phyloP scores from a whole-genome alignment of 2,888 invertebrate species.

The Plagiodera versicolora region DNA sequence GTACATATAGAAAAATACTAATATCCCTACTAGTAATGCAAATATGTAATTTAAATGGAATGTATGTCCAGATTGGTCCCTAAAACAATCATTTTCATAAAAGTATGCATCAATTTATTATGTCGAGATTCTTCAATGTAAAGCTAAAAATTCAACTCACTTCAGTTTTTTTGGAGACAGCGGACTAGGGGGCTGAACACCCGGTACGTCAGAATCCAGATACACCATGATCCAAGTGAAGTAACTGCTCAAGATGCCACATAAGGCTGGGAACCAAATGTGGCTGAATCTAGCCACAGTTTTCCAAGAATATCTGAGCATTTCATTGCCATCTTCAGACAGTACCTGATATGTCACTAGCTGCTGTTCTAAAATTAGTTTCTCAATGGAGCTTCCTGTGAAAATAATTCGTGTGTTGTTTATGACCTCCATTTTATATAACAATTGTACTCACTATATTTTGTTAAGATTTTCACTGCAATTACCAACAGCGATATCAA shows the following conservation, averaged over 20 bases:
- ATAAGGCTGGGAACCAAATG: conserved; percentile 51
- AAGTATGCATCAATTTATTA: too few species aligned
- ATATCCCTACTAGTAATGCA: conserved; percentile 56
- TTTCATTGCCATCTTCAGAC: conserved; percentile 48
- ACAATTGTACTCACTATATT: conserved; percentile 50
- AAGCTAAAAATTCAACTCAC: conserved; percentile 43
- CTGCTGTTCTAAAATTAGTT: conserved; percentile 43
- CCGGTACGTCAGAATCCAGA: conserved; percentile 64
- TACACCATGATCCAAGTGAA: conserved; percentile 64
- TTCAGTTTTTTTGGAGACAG: conserved; percentile 59
- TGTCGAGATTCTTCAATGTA: not conserved
- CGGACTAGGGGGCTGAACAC: conserved; percentile 62
- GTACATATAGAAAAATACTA: conserved; percentile 54
- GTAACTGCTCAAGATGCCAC: conserved; percentile 58
- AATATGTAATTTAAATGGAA: conserved; percentile 58
- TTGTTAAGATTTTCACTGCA: conserved; percentile 41
- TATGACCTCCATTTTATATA: conserved; percentile 4
- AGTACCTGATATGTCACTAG: conserved; percentile 45
- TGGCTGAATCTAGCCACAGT: conserved; percentile 47
- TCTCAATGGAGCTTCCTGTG: conserved; percentile 33
- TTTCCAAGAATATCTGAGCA: conserved; percentile 48
- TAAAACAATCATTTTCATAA: conserved; percentile 38
- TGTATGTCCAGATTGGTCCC: conserved; percentile 49
- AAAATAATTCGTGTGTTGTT: conserved; percentile 13
- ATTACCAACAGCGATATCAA: conserved; percentile 46